Evolutionary conservation across 2,113 vertebrate genomes (phyloP), one percentile per base, ranked within the genome.

Genomic region (Pseudolaguvia tuberculata): DNA sequence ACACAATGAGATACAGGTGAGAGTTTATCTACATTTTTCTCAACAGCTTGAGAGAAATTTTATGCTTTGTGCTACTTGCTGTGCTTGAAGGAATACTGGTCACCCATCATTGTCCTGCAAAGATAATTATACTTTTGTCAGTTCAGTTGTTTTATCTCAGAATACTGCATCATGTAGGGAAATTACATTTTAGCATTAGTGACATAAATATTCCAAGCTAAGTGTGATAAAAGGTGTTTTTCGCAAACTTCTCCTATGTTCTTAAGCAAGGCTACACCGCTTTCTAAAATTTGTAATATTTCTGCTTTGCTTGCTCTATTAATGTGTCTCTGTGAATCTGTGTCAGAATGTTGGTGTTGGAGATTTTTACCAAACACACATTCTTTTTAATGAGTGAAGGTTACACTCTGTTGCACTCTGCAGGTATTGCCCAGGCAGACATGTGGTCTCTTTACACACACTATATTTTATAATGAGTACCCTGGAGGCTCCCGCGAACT

Each of bases 381-480:
- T 42, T 47, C 42, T 48, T 25, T 48, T 21, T 66, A 66, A 66
- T 1, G 42, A 48, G 62, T 47, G 29, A 14, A 56, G 4, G 21
- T 71, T n/a, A 52, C 45, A 39, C 31, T 70, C 31, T 23, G 20
- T 57, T 62, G 39, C 53, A 35, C 70, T 56, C 58, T 73, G 48
- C 70, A 99, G 96, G 94, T 99, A 71, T 83, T 99, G 80, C 96
- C 96, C 68, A 89, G 96, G 72, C 96, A 99, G 89, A 99, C 96
- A 0, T 99, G 96, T 86, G 96, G 96, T 59, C 94, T 99, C 67
- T 99, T 98, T 82, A 99, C 96, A 72, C 96, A 99, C 83, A 99
- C 96, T 0, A 99, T 99, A 86, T 99, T 98, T 90, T 98, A 98
- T 73, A 96, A 97, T 25, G 96, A 99, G 61, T 99, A 99, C 81